phyloP scores from a whole-genome alignment of 2,888 invertebrate species.

The Perdita meconis region DNA sequence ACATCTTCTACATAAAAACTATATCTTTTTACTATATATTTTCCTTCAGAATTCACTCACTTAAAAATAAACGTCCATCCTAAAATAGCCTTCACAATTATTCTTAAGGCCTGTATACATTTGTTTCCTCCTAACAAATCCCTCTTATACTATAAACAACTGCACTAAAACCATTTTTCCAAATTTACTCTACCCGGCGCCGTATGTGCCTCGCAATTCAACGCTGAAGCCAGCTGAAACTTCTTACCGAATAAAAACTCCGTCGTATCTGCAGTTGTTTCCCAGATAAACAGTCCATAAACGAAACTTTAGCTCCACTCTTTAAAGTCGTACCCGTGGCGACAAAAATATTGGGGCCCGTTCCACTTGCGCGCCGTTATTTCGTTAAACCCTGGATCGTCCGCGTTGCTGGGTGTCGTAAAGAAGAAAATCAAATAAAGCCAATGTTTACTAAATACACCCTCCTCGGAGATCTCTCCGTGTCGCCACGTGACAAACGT shows the following conservation, averaged over 20 bases:
- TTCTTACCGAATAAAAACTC: background rate
- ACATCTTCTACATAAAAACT: too few species aligned
- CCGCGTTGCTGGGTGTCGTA: background rate
- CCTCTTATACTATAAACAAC: background rate
- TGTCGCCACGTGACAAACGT: background rate
- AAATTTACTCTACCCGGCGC: background rate
- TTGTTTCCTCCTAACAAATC: background rate
- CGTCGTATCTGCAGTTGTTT: background rate
- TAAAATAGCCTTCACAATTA: too few species aligned
- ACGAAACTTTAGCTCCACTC: background rate
- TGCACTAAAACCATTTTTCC: background rate
- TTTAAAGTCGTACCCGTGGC: background rate
- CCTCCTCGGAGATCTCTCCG: background rate
- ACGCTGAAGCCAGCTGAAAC: background rate
- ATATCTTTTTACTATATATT: too few species aligned
- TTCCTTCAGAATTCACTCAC: background rate
- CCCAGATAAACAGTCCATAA: background rate
- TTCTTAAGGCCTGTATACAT: too few species aligned
- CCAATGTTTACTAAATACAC: constrained; percentile 9
- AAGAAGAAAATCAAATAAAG: constrained; percentile 20
- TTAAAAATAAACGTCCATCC: background rate
- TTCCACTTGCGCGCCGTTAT: background rate
- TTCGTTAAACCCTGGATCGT: background rate
- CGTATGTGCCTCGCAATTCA: background rate
- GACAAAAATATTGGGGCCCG: background rate